Base-by-base conservation (phyloP, 2,888 invertebrate genomes). In the Troides helena region DNA sequence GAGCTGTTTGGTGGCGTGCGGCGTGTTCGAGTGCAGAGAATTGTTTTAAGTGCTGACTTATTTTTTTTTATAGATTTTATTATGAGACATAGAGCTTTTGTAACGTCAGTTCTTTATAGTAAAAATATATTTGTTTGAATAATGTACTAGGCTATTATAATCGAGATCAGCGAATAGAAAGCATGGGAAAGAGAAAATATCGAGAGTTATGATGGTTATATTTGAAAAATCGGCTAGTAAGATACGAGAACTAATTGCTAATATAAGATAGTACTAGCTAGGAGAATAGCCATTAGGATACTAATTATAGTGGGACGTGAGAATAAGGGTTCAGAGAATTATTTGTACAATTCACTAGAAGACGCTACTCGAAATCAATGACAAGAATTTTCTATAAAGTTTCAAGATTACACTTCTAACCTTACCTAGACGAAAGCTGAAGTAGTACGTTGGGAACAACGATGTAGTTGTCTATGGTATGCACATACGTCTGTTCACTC, bases 301-400 rank as follows among this genome's bases (percentile, higher is more conserved):
- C 79, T 79, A 73, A 80, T 90, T 91, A 90, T 84, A 76, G 83
- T 85, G 86, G 91, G 91, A 92, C 91, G 91, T 90, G 90, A 90
- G 88, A 86, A 88, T 86, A 90, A 91, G 91, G 90, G 91, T 82
- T 89, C 30, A 83, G 79, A 86, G 81, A 84, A 78, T 84, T 74
- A 83, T 88, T 89, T 89, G 82, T 89, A 90, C 89, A 90, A 82
- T 85, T 86, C 78, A 79, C 86, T 89, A 87, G 76, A 80, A 85
- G 80, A 79, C 71, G 75, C 79, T 80, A 83, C 75, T 76, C 23
- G 67, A 61, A 67, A 70, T 80, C 73, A 80, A 85, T 75, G 80
- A 83, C 78, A 81, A 87, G 81, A 85, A 76, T 84, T 85, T 79
- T 79, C 85, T 88, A 88, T 78, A 81, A 81, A 78, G 73, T 72